Percentiles rank a stretch among this genome's conserved stretches.
Evolutionary conservation across 2,113 vertebrate genomes (phyloP).

Genomic region (Gambusia affinis): DNA sequence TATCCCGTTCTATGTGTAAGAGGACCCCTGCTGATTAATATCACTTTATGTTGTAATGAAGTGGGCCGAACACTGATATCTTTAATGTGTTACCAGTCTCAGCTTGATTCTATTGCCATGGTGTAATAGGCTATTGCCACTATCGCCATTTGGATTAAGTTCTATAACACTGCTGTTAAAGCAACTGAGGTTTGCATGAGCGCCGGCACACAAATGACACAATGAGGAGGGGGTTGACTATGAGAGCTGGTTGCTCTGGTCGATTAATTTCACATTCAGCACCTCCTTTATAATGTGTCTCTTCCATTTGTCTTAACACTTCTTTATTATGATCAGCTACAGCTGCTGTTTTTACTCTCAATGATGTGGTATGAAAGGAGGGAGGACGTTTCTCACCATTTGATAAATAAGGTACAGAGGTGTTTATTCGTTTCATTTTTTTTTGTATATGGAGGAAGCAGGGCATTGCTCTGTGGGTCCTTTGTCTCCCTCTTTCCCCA

Average conservation of each 20-base stretch:
- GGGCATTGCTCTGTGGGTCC: constrained; percentile 72
- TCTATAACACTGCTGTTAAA: constrained; percentile 66
- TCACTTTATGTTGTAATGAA: constrained; percentile 69
- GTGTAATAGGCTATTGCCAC: constrained; percentile 75
- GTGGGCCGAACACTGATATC: constrained; percentile 67
- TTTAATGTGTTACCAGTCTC: constrained; percentile 68
- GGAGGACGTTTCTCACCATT: constrained; percentile 36
- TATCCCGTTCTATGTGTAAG: constrained; percentile 59
- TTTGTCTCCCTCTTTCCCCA: constrained; percentile 72
- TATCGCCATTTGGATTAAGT: constrained; percentile 77
- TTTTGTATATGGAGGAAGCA: constrained; percentile 68
- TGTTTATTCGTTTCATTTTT: constrained; percentile 36
- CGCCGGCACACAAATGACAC: constrained; percentile 32
- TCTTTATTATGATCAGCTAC: constrained; percentile 49
- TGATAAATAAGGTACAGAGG: constrained; percentile 36
- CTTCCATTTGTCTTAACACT: constrained; percentile 54
- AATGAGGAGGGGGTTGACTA: constrained; percentile 33
- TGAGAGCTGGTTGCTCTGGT: constrained; percentile 52
- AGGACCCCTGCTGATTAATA: constrained; percentile 71
- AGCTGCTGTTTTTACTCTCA: constrained; percentile 36
- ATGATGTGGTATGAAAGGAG: constrained; percentile 28
- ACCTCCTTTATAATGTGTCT: constrained; percentile 56
- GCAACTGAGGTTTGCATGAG: constrained; percentile 47
- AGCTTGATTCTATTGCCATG: constrained; percentile 74
- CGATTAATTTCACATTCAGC: constrained; percentile 66